Evolutionary conservation across 1,140 invertebrate species (phyloP).

Genomic region (Drosophila tropicalis): DNA sequence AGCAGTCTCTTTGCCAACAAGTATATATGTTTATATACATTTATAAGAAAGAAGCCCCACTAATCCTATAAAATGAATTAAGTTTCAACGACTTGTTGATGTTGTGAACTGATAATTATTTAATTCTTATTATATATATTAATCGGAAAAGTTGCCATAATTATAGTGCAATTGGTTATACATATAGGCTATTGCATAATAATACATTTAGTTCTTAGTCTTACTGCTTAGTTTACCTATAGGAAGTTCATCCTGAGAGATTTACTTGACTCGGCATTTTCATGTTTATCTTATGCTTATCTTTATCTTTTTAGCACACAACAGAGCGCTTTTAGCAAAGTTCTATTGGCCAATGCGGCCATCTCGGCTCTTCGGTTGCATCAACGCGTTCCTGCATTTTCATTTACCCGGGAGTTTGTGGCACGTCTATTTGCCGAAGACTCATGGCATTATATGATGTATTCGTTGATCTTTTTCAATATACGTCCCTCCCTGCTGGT

Average conservation of each 20-base stretch:
- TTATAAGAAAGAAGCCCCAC: too few relatives aligned
- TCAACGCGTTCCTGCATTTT: constrained; percentile 93
- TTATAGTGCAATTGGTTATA: too few relatives aligned
- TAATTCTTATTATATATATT: too few relatives aligned
- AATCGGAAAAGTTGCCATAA: too few relatives aligned
- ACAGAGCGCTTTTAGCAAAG: constrained; percentile 94
- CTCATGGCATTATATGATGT: constrained; percentile 98
- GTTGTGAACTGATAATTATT: too few relatives aligned
- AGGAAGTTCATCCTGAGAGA: background rate
- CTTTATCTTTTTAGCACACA: constrained; percentile 87
- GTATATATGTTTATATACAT: too few relatives aligned
- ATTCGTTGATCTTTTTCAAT: constrained; percentile 96
- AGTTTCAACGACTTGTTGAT: too few relatives aligned
- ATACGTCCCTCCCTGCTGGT: constrained; percentile 94
- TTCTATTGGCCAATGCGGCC: constrained; percentile 94
- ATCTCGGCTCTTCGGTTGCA: constrained; percentile 96
- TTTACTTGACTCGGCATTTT: background rate
- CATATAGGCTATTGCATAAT: too few relatives aligned
- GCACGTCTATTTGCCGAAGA: constrained; percentile 93
- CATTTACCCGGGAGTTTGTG: constrained; percentile 92
- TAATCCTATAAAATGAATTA: too few relatives aligned
- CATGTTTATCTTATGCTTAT: background rate
- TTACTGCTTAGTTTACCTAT: too few relatives aligned
- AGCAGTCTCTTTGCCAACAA: too few relatives aligned
- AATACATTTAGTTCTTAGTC: background rate